Evolutionary conservation across 2,113 vertebrate species (phyloP).

Genomic region (Agapornis roseicollis): DNA sequence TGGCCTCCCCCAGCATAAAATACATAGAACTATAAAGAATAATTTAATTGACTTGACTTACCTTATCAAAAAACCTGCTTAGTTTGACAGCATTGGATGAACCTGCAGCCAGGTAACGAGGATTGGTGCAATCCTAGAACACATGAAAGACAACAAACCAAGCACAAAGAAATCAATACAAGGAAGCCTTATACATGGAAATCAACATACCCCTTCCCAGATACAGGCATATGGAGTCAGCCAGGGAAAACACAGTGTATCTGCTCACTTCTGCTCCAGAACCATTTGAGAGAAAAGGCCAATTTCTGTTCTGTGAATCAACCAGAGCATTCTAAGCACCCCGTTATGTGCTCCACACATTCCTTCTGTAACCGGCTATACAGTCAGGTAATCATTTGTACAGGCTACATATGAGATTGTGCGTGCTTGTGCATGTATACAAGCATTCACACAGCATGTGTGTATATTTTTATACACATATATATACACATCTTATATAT

Average conservation of each 20-base stretch:
- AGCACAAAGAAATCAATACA: not conserved
- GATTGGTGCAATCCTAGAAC: constrained; percentile 92
- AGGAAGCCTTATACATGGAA: not conserved
- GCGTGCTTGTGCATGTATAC: not conserved
- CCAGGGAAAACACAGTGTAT: not conserved
- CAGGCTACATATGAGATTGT: not conserved
- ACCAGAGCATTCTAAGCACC: not conserved
- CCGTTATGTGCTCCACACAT: accelerated
- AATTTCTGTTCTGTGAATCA: not conserved
- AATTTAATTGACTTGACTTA: constrained; percentile 62
- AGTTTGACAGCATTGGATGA: constrained; percentile 97
- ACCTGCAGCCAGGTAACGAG: constrained; percentile 90
- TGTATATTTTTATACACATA: not conserved
- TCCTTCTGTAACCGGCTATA: not conserved
- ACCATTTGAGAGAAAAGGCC: not conserved
- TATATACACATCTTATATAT: not conserved
- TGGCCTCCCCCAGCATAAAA: not conserved
- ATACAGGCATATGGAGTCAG: not conserved
- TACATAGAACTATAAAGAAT: not conserved
- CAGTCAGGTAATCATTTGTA: not conserved
- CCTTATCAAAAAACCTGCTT: constrained; percentile 99
- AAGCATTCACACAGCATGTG: not conserved
- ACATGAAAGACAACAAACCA: not conserved
- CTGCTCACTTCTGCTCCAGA: not conserved
- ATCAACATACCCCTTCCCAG: not conserved